Conservation (phyloP, 2,797 vertebrate genomes). For the Arctocebus calabarensis region DNA sequence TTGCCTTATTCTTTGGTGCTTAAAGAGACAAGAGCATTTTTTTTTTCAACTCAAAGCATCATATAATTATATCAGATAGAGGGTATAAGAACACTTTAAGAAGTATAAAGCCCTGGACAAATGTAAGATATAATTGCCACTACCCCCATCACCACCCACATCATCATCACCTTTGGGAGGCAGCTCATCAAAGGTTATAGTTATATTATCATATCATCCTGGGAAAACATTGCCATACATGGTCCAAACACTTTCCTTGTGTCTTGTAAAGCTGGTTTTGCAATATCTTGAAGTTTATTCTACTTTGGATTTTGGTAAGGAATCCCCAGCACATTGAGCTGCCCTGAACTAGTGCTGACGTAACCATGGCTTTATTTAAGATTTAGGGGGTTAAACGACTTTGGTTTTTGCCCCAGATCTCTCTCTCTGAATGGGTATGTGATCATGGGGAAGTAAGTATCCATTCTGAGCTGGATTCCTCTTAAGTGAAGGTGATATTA, state of each 20-base stretch:
- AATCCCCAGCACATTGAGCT: slow-evolving; percentile 12
- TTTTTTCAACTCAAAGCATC: neutral
- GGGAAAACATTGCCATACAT: neutral
- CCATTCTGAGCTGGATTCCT: neutral
- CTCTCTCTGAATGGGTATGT: neutral
- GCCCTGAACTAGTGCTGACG: neutral
- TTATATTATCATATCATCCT: neutral
- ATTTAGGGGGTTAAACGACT: neutral
- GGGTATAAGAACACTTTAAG: neutral
- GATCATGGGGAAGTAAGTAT: neutral
- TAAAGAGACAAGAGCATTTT: neutral
- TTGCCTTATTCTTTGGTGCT: neutral
- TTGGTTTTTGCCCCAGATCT: neutral
- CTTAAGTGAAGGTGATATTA: neutral
- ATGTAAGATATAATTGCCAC: neutral
- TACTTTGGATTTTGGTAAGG: slow-evolving; percentile 49
- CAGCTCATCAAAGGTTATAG: neutral
- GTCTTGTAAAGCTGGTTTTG: slow-evolving; percentile 41
- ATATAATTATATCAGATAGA: neutral
- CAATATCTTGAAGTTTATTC: slow-evolving; percentile 55
- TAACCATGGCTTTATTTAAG: neutral
- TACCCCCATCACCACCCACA: neutral
- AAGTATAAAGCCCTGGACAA: neutral
- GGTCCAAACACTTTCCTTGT: neutral
- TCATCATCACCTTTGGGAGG: neutral